A percentile compares a stretch with the other conserved stretches of the same genome.
These are phyloP conservation scores for Ectemnius lituratus DNA, from an alignment of 2,888 invertebrate species.

Conservation along the genomic window DNA sequence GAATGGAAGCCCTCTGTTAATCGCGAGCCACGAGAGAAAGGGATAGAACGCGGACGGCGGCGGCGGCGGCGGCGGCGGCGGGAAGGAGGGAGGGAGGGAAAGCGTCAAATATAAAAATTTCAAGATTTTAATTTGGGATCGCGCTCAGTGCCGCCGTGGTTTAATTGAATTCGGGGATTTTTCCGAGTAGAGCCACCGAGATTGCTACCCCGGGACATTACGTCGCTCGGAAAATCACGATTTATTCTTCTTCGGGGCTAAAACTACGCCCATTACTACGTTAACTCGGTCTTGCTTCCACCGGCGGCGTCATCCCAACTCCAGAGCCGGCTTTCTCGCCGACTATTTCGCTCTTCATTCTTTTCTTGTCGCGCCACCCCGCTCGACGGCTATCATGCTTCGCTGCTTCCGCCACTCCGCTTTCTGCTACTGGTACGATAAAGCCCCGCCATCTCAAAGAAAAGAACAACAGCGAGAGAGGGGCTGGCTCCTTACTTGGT, in stretches of 20 bases:
- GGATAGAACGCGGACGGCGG: neutral
- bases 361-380: neutral
- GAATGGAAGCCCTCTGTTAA: constrained; percentile 9
- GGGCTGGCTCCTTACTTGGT: neutral
- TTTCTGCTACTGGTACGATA: constrained; percentile 23
- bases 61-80: too few species aligned
- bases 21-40: neutral
- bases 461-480: neutral
- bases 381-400: neutral
- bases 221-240: constrained; percentile 61
- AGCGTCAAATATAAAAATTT: constrained; percentile 35
- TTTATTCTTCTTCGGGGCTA: constrained; percentile 65
- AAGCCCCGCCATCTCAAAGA: constrained; percentile 20
- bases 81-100: neutral
- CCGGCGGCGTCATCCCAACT: constrained; percentile 44
- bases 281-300: constrained; percentile 25
- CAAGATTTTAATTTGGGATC: constrained; percentile 41
- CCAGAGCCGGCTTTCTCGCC: constrained; percentile 35
- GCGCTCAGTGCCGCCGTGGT: constrained; percentile 29
- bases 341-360: neutral
- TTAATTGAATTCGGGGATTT: constrained; percentile 62
- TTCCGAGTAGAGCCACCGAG: constrained; percentile 18
- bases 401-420: neutral
- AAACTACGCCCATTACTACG: constrained; percentile 44
- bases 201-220: constrained; percentile 41